Evolutionary conservation across 1,140 invertebrate genomes (phyloP).

Genomic region (Zaprionus ghesquierei): DNA sequence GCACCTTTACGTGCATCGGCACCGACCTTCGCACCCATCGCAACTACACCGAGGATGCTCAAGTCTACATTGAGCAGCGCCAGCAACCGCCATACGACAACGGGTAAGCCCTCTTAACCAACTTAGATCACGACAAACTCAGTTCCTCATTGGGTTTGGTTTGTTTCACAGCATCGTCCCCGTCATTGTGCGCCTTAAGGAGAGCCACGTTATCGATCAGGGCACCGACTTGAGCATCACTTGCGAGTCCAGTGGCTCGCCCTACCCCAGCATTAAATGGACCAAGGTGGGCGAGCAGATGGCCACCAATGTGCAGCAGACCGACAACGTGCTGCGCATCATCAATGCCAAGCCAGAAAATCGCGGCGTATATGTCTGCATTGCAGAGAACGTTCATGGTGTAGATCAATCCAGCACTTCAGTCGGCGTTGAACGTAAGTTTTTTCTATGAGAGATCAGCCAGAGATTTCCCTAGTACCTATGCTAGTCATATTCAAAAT

Average conservation of each 20-base stretch:
- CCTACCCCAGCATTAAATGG: constrained; percentile 90
- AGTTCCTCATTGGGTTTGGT: neutral
- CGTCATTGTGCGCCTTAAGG: constrained; percentile 86
- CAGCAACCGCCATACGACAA: constrained; percentile 24
- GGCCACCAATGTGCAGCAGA: constrained; percentile 85
- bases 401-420: constrained; percentile 87
- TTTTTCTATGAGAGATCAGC: neutral
- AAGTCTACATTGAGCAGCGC: constrained; percentile 60
- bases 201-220: constrained; percentile 89
- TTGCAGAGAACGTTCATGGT: constrained; percentile 85
- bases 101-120: constrained; percentile 30
- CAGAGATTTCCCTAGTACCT: neutral
- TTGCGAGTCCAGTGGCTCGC: constrained; percentile 88
- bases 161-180: constrained; percentile 79
- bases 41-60: constrained; percentile 65
- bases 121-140: too few species aligned
- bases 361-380: constrained; percentile 91
- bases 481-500: too few species aligned
- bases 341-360: constrained; percentile 88
- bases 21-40: constrained; percentile 70
- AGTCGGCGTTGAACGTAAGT: constrained; percentile 94
- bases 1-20: constrained; percentile 90
- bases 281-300: constrained; percentile 87
- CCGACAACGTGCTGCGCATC: constrained; percentile 88
- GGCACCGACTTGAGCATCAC: constrained; percentile 90